Conservation (phyloP, 2,797 vertebrate genomes). For the Poeciliopsis turneri region DNA sequence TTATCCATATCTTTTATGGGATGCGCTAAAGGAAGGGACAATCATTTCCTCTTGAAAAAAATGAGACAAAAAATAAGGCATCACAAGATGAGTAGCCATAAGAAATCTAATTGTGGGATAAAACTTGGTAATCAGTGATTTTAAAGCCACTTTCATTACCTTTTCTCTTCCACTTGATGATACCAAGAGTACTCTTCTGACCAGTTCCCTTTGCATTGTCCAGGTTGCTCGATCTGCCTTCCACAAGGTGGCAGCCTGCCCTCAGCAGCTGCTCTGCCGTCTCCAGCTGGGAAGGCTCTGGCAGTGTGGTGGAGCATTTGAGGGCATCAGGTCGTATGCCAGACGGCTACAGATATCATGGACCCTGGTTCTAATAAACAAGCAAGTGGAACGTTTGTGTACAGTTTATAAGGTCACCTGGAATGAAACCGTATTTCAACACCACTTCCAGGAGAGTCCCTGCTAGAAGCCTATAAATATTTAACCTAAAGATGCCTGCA, state of each 20-base stretch:
- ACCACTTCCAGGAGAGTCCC: conserved; percentile 17
- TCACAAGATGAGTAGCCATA: background rate
- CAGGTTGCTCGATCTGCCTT: conserved; percentile 62
- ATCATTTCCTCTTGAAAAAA: conserved; percentile 62
- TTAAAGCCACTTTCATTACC: conserved; percentile 22
- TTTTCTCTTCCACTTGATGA: conserved; percentile 13
- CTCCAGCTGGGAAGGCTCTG: conserved; percentile 57
- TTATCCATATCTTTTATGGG: conserved; percentile 70
- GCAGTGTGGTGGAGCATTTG: conserved; percentile 51
- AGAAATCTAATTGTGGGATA: background rate
- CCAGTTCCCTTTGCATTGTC: conserved; percentile 59
- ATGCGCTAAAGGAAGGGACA: conserved; percentile 54
- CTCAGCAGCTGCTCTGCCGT: conserved; percentile 66
- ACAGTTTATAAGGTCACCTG: conserved; percentile 65
- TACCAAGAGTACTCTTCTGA: conserved; percentile 46
- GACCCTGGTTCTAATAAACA: conserved; percentile 63
- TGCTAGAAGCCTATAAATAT: conserved; percentile 54
- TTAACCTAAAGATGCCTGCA: conserved; percentile 25
- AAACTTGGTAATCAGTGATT: background rate
- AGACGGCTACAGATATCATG: conserved; percentile 46
- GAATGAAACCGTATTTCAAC: conserved; percentile 47
- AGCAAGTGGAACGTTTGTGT: conserved; percentile 51
- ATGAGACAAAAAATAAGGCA: conserved; percentile 57
- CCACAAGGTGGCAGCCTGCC: conserved; percentile 78
- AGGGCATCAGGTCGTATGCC: conserved; percentile 77